Percentiles rank a stretch among this genome's conserved stretches.
phyloP scores from a whole-genome alignment of 2,113 vertebrate genomes.

The Brienomyrus brachyistius region DNA sequence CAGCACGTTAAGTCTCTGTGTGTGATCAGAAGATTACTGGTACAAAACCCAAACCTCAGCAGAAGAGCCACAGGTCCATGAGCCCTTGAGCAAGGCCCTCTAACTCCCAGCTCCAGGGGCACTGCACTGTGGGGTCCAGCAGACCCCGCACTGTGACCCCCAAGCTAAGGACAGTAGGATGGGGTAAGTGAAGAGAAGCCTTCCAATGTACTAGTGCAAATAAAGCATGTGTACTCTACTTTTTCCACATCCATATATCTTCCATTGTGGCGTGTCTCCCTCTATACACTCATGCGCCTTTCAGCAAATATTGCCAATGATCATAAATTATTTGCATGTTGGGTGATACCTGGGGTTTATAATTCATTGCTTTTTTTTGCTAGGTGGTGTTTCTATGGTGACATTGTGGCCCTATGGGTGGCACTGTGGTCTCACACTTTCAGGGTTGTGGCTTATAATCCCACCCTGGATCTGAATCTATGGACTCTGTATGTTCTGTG shows the following conservation, averaged over 20 bases:
- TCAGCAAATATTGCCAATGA: not conserved
- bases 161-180: not conserved
- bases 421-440: not conserved
- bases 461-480: not conserved
- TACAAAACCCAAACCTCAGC: not conserved
- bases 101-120: not conserved
- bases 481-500: not conserved
- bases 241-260: not conserved
- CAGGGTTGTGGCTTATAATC: not conserved
- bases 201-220: not conserved
- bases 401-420: not conserved
- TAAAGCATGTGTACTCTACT: not conserved
- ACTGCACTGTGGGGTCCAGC: not conserved
- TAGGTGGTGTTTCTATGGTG: not conserved
- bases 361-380: not conserved
- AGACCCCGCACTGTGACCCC: not conserved
- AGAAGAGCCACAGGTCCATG: not conserved
- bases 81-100: not conserved
- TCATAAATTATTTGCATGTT: not conserved
- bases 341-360: not conserved
- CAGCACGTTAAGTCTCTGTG: not conserved
- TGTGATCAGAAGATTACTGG: not conserved
- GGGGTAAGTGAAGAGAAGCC: not conserved
- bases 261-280: not conserved
- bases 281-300: not conserved